Evolutionary conservation across 1,140 invertebrate genomes (phyloP), one percentile per base, ranked within the genome.

Genomic region (Dendroctonus ponderosae): DNA sequence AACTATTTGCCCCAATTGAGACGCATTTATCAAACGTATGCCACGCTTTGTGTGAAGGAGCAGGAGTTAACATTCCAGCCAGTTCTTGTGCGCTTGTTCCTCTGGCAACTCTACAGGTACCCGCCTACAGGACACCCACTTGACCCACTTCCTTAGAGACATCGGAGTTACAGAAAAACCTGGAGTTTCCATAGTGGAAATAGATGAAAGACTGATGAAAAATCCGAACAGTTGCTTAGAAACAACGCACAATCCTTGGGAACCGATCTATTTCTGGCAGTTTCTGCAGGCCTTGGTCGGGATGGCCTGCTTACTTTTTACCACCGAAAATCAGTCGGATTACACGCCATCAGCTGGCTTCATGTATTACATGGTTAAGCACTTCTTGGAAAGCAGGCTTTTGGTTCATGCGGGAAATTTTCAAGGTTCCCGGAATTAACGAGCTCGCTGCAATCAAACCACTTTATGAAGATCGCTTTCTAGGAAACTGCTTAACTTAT

Each of bases 191-290:
- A 72, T 86, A 6, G 73, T 79, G 0, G 78, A 84, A 58, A 80
- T 82, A 5, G 83, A 86, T 72, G 72, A 70, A 53, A 63, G 79
- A 14, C 76, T 82, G 64, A 61, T 75, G 11, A 72, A 77, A 61
- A 81, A 82, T 70, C 77, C 78, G 3, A 74, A 77, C 53, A 80
- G 80, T 69, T 71, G 80, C 2, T 71, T 83, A 4, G 79, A 78
- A 64, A 73, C 72, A 9, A 70, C 77, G 0, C 81, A 84, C 67
- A 60, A 81, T 71, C 85, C 85, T 1, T 86, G 85, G 71, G 84
- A 85, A 67, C 79, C 77, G 65, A 81, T 85, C 66, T 83, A 85
- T 72, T 84, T 83, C 73, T 86, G 83, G 82, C 84, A 86, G 74
- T 85, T 84, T 75, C 56, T 85, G 9, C 82, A 84, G 56, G 80